Base-by-base conservation (phyloP, 2,888 invertebrate species). In the Hyppa rectilinea region DNA sequence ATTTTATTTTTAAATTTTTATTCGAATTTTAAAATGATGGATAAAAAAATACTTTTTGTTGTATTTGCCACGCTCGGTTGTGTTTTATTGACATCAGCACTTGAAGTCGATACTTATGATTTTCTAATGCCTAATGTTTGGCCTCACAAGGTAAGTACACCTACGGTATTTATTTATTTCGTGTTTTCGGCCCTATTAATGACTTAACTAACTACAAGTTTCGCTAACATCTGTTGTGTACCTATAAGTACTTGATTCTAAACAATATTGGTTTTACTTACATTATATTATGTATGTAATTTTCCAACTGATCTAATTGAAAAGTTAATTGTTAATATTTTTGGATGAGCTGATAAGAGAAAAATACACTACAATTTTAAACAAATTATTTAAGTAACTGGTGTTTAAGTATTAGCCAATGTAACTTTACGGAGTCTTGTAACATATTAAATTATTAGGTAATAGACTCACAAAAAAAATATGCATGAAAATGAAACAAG, bases 111-210 rank as follows among this genome's bases (percentile, higher is more conserved):
- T 82, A 91, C 96, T 75, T 98, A 97, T 89, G 96, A 97, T 70
- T 96, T 98, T 84, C 94, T 98, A 31, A 98, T 98, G 98, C 98
- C 98, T 75, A 97, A 98, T 93, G 98, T 98, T 64, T 97, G 96
- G 88, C 98, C 98, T 36, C 96, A 97, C 87, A 96, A 96, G 95
- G 98, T 98, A 96, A 97, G 97, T 96, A 78, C 45, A 20, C n/a
- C 4, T 36, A 47, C 10, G 20, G 20, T 50, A 53, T 50, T 56
- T 40, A 56, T 60, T 58, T 50, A 40, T 34, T 73, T 3, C 9
- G 78, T 80, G 52, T 60, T 67, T 40, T 50, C n/a, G 29, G n/a
- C n/a, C 20, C 26, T 40, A 55, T 12, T 40, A 56, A 29, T n/a
- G 29, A 31, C 31, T 14, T 1, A 14, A 45, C n/a, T 1, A 14